Percentiles rank a stretch among this genome's conserved stretches.
Conservation (phyloP, 2,113 vertebrate genomes). For the Oreochromis spilurus region DNA sequence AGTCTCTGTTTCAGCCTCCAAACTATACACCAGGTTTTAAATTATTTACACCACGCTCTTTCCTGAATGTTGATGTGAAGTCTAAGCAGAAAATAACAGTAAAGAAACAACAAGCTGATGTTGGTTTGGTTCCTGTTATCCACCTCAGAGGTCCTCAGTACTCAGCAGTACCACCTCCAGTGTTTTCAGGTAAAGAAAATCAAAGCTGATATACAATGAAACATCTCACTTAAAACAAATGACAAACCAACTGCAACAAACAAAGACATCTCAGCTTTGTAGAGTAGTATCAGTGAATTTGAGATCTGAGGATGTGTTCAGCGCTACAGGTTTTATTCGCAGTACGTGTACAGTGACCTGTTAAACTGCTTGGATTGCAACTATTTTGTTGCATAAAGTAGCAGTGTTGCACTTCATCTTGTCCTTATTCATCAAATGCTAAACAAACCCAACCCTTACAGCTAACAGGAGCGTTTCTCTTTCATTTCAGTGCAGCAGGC, state of each 20-base stretch:
- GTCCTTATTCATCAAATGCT: neutral
- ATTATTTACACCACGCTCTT: neutral
- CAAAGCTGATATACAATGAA: neutral
- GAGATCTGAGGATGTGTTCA: neutral
- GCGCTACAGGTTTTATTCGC: neutral
- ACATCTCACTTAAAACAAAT: neutral
- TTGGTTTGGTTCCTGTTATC: neutral
- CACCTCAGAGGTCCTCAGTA: neutral
- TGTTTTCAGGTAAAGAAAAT: neutral
- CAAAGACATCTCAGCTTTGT: neutral
- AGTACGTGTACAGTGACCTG: neutral
- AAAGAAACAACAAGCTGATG: neutral
- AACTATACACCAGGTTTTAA: neutral
- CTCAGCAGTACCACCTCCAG: neutral
- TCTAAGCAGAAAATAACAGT: neutral
- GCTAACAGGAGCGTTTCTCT: neutral
- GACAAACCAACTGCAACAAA: neutral
- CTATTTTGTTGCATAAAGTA: neutral
- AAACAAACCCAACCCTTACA: neutral
- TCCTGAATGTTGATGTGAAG: neutral
- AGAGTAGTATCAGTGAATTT: neutral
- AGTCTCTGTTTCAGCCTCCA: neutral
- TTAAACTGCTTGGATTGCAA: neutral
- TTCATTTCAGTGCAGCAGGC: neutral
- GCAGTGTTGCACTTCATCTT: neutral